phyloP scores from a whole-genome alignment of 1,140 invertebrate genomes.

The Achatina immaculata region DNA sequence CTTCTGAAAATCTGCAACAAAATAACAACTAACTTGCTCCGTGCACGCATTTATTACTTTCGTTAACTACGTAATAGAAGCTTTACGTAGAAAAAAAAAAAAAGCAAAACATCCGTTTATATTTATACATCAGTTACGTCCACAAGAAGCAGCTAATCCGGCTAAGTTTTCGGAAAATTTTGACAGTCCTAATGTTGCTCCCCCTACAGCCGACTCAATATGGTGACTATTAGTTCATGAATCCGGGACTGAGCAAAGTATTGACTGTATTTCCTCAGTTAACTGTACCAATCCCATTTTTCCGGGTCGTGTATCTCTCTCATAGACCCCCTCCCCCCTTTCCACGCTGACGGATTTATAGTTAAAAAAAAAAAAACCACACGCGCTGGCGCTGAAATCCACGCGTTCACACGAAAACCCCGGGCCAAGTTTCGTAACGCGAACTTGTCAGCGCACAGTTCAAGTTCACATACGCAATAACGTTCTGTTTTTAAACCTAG shows the following conservation, averaged over 20 bases:
- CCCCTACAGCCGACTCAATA: no score
- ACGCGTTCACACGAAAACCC: not conserved
- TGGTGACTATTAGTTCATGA: not conserved
- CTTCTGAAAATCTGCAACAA: no score
- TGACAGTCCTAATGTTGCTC: not conserved
- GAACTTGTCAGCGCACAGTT: not conserved
- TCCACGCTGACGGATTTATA: not conserved
- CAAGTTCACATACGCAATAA: not conserved
- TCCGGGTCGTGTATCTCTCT: no score
- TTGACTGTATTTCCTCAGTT: not conserved
- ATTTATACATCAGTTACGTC: not conserved
- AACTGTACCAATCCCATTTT: not conserved
- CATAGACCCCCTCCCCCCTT: no score
- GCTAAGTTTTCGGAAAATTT: not conserved
- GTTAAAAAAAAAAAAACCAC: not conserved
- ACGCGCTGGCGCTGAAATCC: not conserved
- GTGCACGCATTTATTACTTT: no score
- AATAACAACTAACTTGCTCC: no score
- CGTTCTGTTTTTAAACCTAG: not conserved
- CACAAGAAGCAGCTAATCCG: not conserved
- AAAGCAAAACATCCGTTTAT: no score
- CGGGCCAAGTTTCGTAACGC: not conserved
- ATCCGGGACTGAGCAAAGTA: not conserved
- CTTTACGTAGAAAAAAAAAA: no score
- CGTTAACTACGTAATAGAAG: no score